Percentiles rank a stretch among this genome's conserved stretches.
Evolutionary conservation across 2,797 vertebrate species (phyloP).

Genomic region (Meriones psammophilus): DNA sequence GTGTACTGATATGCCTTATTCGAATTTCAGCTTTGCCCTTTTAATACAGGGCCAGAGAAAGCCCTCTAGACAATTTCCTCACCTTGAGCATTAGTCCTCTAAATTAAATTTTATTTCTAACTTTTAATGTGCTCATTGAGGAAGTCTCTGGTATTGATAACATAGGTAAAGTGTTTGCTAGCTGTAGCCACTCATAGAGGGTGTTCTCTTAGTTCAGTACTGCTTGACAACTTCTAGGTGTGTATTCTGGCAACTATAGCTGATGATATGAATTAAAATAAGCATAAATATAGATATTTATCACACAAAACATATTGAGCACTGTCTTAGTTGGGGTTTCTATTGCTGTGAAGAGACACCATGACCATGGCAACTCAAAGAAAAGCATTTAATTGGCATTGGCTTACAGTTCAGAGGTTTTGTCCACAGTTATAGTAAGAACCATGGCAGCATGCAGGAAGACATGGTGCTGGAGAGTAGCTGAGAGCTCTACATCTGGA

Average conservation of each 20-base stretch:
- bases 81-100: not conserved
- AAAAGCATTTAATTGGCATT: not conserved
- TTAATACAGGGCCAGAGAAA: not conserved
- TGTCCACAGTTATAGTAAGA: not conserved
- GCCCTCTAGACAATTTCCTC: not conserved
- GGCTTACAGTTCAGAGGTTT: not conserved
- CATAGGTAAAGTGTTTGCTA: not conserved
- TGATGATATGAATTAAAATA: not conserved
- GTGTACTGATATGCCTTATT: not conserved
- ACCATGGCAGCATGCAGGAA: not conserved
- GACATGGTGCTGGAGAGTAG: not conserved
- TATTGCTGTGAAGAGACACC: not conserved
- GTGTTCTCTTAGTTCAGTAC: not conserved
- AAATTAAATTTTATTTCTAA: slow-evolving; percentile 7
- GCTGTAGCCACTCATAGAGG: not conserved
- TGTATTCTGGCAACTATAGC: not conserved
- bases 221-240: not conserved
- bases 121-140: not conserved
- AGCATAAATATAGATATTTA: not conserved
- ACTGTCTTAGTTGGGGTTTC: not conserved
- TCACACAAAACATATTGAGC: not conserved
- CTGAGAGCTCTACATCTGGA: not conserved
- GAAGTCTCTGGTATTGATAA: not conserved
- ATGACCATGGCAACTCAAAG: not conserved
- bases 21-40: not conserved